A percentile compares a stretch with the other conserved stretches of the same genome.
Evolutionary conservation across 2,888 invertebrate genomes (phyloP).

Genomic region (Carabus problematicus): DNA sequence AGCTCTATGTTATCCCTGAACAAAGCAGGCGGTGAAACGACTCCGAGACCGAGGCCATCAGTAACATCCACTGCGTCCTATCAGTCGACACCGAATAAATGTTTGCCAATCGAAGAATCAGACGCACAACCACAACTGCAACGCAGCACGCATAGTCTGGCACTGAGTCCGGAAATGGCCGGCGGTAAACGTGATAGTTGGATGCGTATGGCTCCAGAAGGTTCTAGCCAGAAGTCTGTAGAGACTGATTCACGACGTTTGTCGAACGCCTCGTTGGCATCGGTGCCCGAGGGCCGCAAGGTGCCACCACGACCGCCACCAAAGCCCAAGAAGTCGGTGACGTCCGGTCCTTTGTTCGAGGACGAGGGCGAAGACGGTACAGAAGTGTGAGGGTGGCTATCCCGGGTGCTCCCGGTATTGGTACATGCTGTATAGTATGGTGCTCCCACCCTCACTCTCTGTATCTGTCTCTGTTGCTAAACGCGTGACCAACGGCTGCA

Average conservation of each 20-base stretch:
- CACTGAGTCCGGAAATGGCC: conserved; percentile 54
- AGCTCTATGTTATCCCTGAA: conserved; percentile 80
- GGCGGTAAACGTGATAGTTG: conserved; percentile 49
- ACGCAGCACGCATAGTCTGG: conserved; percentile 19
- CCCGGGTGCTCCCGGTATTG: conserved; percentile 56
- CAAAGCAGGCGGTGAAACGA: conserved; percentile 67
- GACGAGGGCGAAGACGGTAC: conserved; percentile 90
- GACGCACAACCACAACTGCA: conserved; percentile 58
- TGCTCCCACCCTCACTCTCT: conserved; percentile 6
- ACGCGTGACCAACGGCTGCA: conserved; percentile 17
- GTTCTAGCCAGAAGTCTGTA: conserved; percentile 15
- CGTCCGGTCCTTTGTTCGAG: conserved; percentile 80
- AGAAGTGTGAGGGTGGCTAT: conserved; percentile 74
- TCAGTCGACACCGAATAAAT: conserved; percentile 45
- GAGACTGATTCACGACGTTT: conserved; percentile 19
- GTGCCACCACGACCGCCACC: conserved; percentile 85
- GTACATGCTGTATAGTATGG: conserved; percentile 45
- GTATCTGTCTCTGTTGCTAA: neutral
- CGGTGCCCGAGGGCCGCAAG: conserved; percentile 31
- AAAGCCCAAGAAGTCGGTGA: conserved; percentile 78
- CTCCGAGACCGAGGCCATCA: conserved; percentile 68
- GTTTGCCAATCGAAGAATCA: conserved; percentile 65
- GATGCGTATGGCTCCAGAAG: conserved; percentile 15
- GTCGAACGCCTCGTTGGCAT: conserved; percentile 29
- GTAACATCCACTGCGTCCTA: conserved; percentile 57